Base-by-base conservation (phyloP, 2,113 vertebrate species). In the Nothoprocta perdicaria region DNA sequence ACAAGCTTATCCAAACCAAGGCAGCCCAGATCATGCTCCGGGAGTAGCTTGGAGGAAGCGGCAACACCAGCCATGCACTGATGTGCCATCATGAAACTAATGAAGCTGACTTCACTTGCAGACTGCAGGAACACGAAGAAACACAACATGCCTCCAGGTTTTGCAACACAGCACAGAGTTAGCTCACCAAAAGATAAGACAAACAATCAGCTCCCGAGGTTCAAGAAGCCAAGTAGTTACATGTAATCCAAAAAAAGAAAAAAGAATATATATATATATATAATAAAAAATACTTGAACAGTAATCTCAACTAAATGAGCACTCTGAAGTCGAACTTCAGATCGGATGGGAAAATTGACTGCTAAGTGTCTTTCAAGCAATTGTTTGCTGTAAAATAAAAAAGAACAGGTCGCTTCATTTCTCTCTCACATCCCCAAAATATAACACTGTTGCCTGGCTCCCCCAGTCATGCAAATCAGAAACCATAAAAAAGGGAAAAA, bases 41-140 rank as follows among this genome's bases (percentile, higher is more conserved):
- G 97, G 98, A 98, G 96, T 97, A 53, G 97, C 98, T 98, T 52
- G 97, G 90, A 97, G 97, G 97, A 97, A 97, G 96, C 97, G 91
- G 95, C 94, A 97, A 97, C 97, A 97, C 95, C 96, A 97, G 93
- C 94, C 97, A 94, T 93, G 96, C 93, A 94, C 96, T 96, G 97
- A 97, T 97, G 96, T 98, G 97, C 97, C 97, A 98, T 98, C 97
- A 96, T 97, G 97, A 97, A 97, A 95, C 97, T 98, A 98, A 98
- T 98, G 98, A 98, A 98, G 98, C 97, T 97, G 97, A 98, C 91
- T 96, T 96, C 95, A 90, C 96, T 97, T 94, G 95, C 96, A 96
- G 96, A 94, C 96, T 96, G 95, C 95, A 90, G 88, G 95, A 96
- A 97, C 94, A 91, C 96, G 95, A 96, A 97, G 94, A 96, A 96